These are phyloP conservation scores for Sesia apiformis DNA, from an alignment of 2,888 invertebrate genomes.

Conservation along the genomic window DNA sequence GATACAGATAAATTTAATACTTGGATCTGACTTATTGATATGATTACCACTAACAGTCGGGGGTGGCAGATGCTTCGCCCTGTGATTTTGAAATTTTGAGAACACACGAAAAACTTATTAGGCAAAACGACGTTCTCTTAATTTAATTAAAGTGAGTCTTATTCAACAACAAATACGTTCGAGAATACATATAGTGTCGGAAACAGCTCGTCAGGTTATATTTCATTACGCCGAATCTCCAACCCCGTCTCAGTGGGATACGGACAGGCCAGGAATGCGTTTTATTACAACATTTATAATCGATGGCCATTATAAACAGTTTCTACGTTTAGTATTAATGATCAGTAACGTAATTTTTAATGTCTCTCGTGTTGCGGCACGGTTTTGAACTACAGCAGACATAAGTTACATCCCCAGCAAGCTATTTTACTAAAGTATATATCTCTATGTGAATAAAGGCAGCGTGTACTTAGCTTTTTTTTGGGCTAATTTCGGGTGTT, in stretches of 20 bases:
- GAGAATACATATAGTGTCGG: neutral
- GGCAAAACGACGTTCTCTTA: neutral
- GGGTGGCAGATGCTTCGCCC: constrained; percentile 47
- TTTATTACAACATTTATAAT: constrained; percentile 51
- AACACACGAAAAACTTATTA: neutral
- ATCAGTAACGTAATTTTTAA: constrained; percentile 48
- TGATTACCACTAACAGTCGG: constrained; percentile 39
- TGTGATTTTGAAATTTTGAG: constrained; percentile 17
- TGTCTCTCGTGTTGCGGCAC: neutral
- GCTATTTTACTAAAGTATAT: no score
- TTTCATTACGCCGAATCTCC: constrained; percentile 3
- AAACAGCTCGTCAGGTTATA: neutral
- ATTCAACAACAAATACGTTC: neutral
- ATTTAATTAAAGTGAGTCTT: neutral
- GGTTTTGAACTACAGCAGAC: no score
- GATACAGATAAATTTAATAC: constrained; percentile 30
- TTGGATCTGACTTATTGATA: constrained; percentile 37
- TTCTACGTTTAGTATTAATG: constrained; percentile 57
- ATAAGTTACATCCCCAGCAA: no score
- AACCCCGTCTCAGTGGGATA: constrained; percentile 56
- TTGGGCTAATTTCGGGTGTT: no score
- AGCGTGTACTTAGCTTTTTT: no score
- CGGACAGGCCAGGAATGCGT: constrained; percentile 43
- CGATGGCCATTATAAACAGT: constrained; percentile 51
- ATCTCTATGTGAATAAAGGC: no score